Percentiles rank a stretch among this genome's conserved stretches.
Evolutionary conservation across 2,113 vertebrate species (phyloP).

Genomic region (Nestor notabilis): DNA sequence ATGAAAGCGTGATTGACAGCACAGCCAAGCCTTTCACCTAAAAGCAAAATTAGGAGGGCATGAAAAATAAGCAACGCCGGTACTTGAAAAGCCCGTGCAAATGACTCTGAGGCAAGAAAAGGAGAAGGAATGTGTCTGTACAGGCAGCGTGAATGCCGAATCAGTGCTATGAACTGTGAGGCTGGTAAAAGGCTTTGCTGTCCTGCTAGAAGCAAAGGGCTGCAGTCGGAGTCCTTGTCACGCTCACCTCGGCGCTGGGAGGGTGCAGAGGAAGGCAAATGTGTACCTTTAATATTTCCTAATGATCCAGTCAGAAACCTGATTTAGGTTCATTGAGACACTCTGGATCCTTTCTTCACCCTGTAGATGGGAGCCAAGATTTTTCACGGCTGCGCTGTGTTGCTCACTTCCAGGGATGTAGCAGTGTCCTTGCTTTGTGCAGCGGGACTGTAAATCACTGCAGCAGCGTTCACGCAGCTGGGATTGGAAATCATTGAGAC

Average conservation of each 20-base stretch:
- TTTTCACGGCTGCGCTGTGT: not conserved
- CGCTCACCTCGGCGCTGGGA: not conserved
- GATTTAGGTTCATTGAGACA: not conserved
- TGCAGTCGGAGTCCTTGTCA: rapidly evolving
- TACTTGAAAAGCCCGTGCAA: not conserved
- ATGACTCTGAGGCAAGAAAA: not conserved
- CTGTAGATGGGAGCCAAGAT: not conserved
- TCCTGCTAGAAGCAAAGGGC: not conserved
- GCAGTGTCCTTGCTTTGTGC: not conserved
- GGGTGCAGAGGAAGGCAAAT: rapidly evolving
- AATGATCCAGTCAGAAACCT: not conserved
- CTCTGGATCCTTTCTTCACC: not conserved
- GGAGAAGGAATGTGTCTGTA: not conserved
- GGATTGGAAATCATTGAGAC: not conserved
- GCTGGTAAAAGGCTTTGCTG: not conserved
- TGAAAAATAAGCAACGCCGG: not conserved
- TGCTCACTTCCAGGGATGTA: not conserved
- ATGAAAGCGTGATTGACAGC: not conserved
- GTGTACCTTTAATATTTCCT: not conserved
- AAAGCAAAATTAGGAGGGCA: not conserved
- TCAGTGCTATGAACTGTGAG: rapidly evolving
- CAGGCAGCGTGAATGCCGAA: rapidly evolving
- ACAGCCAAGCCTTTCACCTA: not conserved
- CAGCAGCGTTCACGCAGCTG: not conserved
- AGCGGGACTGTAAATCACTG: not conserved